A percentile compares a stretch with the other conserved stretches of the same genome.
phyloP scores from a whole-genome alignment of 2,797 vertebrate species.

The Chelon auratus region DNA sequence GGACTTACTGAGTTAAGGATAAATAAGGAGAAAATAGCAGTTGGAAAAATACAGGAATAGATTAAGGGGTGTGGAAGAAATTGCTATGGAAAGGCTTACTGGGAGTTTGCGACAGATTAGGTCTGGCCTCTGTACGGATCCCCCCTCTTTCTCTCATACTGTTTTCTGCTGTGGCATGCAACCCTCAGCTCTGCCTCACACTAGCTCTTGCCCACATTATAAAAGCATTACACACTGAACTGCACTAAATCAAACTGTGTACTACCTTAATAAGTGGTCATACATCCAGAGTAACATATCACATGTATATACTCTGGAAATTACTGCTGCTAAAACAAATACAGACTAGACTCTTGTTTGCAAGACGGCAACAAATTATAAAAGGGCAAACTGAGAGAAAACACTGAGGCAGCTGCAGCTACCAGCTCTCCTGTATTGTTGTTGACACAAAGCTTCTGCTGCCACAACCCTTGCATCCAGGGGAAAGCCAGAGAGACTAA shows the following conservation, averaged over 20 bases:
- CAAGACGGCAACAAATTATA: conserved; percentile 32
- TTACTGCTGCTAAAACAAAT: conserved; percentile 16
- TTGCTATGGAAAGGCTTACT: conserved; percentile 47
- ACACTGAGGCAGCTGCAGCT: conserved; percentile 17
- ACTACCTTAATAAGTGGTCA: neutral
- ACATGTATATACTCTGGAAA: neutral
- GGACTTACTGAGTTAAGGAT: conserved; percentile 11
- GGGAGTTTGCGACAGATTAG: conserved; percentile 49
- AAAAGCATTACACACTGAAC: conserved; percentile 19
- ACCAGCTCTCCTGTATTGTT: conserved; percentile 33
- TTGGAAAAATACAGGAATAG: conserved; percentile 45
- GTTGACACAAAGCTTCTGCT: conserved; percentile 56
- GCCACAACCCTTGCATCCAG: conserved; percentile 37
- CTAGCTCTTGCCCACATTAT: conserved; percentile 23
- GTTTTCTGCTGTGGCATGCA: conserved; percentile 39
- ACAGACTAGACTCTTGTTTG: conserved; percentile 21
- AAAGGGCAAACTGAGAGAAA: conserved; percentile 32
- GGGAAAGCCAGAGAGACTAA: conserved; percentile 28
- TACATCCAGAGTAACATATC: conserved; percentile 12
- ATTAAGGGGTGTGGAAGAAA: conserved; percentile 40
- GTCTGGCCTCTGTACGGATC: conserved; percentile 44
- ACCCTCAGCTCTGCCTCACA: conserved; percentile 31
- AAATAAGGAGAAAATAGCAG: conserved; percentile 35
- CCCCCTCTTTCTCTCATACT: conserved; percentile 21
- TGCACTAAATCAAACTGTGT: conserved; percentile 28